Conservation (phyloP, 2,888 invertebrate genomes). For the Chymomyza fuscimana region DNA sequence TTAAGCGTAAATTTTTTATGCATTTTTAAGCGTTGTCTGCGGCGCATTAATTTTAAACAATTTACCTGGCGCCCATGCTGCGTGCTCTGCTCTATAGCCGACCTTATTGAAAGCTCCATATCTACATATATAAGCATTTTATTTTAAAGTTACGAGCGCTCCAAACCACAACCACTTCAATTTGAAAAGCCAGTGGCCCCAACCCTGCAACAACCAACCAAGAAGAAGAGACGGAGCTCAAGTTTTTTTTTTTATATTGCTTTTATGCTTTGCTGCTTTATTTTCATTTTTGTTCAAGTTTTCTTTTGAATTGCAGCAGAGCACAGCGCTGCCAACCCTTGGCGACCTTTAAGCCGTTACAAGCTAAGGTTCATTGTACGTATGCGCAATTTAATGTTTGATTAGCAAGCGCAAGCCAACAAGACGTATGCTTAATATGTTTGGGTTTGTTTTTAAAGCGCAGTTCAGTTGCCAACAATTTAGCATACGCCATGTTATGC, state of each 20-base stretch:
- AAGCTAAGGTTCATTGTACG: slow-evolving; percentile 28
- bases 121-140: slow-evolving; percentile 52
- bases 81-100: background rate
- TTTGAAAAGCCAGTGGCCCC: slow-evolving; percentile 54
- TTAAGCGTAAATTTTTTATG: slow-evolving; percentile 60
- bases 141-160: slow-evolving; percentile 57
- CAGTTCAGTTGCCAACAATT: slow-evolving; percentile 30
- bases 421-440: slow-evolving; percentile 4
- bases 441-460: background rate
- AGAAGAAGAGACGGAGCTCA: slow-evolving; percentile 17
- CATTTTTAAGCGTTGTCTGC: slow-evolving; percentile 64
- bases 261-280: slow-evolving; percentile 39
- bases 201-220: background rate
- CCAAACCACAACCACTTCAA: slow-evolving; percentile 57
- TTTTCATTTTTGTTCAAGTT: slow-evolving; percentile 45
- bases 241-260: slow-evolving; percentile 34
- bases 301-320: slow-evolving; percentile 46
- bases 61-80: slow-evolving; percentile 49
- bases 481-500: slow-evolving; percentile 31
- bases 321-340: slow-evolving; percentile 1
- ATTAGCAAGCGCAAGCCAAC: slow-evolving; percentile 47
- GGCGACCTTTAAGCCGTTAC: background rate
- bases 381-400: slow-evolving; percentile 50
- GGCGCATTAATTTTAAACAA: slow-evolving; percentile 67
- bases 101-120: slow-evolving; percentile 11